These are phyloP conservation scores for Maconellicoccus hirsutus DNA, from an alignment of 1,140 invertebrate species.

Conservation along the genomic window DNA sequence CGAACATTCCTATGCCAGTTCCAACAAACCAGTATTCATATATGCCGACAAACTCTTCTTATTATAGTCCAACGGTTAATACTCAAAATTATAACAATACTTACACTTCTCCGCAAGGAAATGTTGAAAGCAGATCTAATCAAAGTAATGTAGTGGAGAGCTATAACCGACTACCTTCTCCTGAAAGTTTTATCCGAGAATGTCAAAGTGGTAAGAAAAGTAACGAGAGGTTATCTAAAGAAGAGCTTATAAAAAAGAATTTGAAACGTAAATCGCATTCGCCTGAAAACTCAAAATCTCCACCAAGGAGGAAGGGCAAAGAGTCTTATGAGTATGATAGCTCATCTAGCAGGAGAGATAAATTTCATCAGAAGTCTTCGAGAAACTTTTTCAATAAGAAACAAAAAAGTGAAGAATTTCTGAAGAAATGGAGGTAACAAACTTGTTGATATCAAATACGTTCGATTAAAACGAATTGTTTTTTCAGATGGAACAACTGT, in stretches of 20 bases:
- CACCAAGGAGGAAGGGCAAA: not conserved
- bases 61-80: not conserved
- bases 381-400: not conserved
- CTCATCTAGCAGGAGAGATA: not conserved
- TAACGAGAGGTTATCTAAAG: not conserved
- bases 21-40: not conserved
- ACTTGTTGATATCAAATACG: not conserved
- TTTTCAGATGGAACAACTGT: not conserved
- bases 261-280: not conserved
- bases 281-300: not conserved
- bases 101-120: not conserved
- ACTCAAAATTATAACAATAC: not conserved
- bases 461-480: not conserved
- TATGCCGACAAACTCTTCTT: not conserved
- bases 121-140: not conserved
- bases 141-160: not conserved
- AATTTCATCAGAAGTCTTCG: not conserved
- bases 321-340: not conserved
- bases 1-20: not conserved
- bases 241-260: not conserved
- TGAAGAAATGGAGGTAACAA: constrained; percentile 1
- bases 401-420: not conserved
- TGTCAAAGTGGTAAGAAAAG: constrained; percentile 14
- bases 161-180: not conserved
- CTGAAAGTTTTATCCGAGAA: constrained; percentile 1